Evolutionary conservation across 2,797 vertebrate genomes (phyloP).

Genomic region (Pteropus rufus): DNA sequence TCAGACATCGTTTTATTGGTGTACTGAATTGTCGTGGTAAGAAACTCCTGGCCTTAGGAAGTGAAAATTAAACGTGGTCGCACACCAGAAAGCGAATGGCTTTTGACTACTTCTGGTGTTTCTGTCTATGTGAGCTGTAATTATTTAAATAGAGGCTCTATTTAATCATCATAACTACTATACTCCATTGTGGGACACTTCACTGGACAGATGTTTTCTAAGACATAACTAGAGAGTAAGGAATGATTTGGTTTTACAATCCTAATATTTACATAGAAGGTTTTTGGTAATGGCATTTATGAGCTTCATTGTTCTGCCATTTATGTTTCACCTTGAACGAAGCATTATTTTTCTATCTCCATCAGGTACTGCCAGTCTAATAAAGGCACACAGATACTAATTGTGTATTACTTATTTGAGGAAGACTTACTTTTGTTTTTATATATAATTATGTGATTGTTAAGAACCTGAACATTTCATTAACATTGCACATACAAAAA

Average conservation of each 20-base stretch:
- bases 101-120: slow-evolving; percentile 44
- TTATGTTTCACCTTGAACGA: slow-evolving; percentile 8
- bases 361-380: background rate
- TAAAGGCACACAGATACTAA: background rate
- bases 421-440: slow-evolving; percentile 12
- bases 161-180: slow-evolving; percentile 39
- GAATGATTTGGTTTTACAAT: slow-evolving; percentile 37
- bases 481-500: slow-evolving; percentile 37
- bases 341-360: background rate
- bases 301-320: slow-evolving; percentile 19
- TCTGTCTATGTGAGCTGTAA: background rate
- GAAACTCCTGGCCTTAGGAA: slow-evolving; percentile 6
- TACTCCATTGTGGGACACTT: background rate
- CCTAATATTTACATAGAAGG: background rate
- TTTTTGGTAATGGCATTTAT: slow-evolving; percentile 15
- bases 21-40: background rate
- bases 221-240: slow-evolving; percentile 22
- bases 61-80: slow-evolving; percentile 11
- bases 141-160: slow-evolving; percentile 30
- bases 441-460: background rate
- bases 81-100: background rate
- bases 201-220: slow-evolving; percentile 45
- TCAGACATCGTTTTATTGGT: background rate
- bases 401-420: background rate
- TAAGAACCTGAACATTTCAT: slow-evolving; percentile 32